Evolutionary conservation across 2,113 vertebrate species (phyloP).

Genomic region (Sclerurus mexicanus): DNA sequence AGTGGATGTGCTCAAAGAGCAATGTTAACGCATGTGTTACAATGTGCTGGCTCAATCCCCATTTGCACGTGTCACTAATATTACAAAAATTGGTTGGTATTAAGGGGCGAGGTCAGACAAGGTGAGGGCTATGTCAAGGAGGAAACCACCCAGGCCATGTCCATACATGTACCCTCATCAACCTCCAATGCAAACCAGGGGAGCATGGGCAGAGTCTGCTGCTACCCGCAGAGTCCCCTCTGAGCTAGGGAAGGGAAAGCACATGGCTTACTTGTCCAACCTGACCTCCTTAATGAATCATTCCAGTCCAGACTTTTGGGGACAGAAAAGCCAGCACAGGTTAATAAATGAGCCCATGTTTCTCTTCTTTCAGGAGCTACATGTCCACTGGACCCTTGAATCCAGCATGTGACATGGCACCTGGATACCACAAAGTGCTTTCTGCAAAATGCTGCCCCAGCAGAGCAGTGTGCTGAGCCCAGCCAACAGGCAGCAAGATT

Average conservation of each 20-base stretch:
- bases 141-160: not conserved
- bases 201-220: not conserved
- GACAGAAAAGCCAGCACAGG: not conserved
- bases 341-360: not conserved
- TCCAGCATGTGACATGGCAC: not conserved
- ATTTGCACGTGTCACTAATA: rapidly evolving
- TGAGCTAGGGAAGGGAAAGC: not conserved
- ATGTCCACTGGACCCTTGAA: too few species aligned
- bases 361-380: not conserved
- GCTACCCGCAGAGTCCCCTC: not conserved
- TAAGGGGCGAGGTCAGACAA: not conserved
- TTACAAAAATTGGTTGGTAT: not conserved
- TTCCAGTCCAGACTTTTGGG: rapidly evolving
- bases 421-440: not conserved
- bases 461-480: not conserved
- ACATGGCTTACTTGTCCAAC: not conserved
- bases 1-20: not conserved
- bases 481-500: rapidly evolving
- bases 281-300: not conserved
- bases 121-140: not conserved
- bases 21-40: rapidly evolving
- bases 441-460: not conserved
- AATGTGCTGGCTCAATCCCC: not conserved
- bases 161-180: rapidly evolving
- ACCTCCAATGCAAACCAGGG: not conserved